These are phyloP conservation scores for Drosophila miranda DNA, from an alignment of 1,140 invertebrate species.

Conservation along the genomic window DNA sequence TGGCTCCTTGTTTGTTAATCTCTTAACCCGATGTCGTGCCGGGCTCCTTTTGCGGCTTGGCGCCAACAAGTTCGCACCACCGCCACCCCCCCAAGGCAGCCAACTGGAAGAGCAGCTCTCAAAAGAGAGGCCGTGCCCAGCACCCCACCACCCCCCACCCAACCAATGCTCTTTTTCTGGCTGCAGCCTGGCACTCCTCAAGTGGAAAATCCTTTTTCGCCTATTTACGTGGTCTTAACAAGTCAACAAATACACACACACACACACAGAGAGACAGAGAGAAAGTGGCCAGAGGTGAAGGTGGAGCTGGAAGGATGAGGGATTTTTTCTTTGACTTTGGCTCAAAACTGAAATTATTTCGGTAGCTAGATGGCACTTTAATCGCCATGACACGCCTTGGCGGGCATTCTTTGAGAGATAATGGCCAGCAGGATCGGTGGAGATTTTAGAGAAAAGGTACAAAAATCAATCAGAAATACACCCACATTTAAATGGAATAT, in stretches of 20 bases:
- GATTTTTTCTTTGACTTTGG: slow-evolving; percentile 38
- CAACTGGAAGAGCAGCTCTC: slow-evolving; percentile 62
- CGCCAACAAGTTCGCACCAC: slow-evolving; percentile 58
- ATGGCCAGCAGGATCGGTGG: no score
- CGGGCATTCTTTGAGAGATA: no score
- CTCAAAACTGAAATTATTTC: slow-evolving; percentile 18
- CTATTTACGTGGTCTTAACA: slow-evolving; percentile 77
- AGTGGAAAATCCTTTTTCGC: slow-evolving; percentile 78
- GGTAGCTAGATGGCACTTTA: slow-evolving; percentile 7
- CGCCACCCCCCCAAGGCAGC: slow-evolving; percentile 35
- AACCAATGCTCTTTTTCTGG: slow-evolving; percentile 18
- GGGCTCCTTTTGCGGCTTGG: slow-evolving; percentile 75
- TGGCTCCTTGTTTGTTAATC: slow-evolving; percentile 54
- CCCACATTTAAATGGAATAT: no score
- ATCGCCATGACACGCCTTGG: background rate
- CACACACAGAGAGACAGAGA: background rate
- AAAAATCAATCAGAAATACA: no score
- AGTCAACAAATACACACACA: slow-evolving; percentile 56
- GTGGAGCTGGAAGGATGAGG: background rate
- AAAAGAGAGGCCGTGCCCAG: slow-evolving; percentile 15
- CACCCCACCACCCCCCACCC: background rate
- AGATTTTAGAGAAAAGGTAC: no score
- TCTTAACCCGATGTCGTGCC: slow-evolving; percentile 65
- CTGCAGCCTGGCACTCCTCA: slow-evolving; percentile 69
- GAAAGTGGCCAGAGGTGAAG: slow-evolving; percentile 2